Evolutionary conservation across 35 echinoderm and acorn worm genomes (phyloP), one percentile per base, ranked within the genome.

Genomic region (Strongylocentrotus purpuratus): DNA sequence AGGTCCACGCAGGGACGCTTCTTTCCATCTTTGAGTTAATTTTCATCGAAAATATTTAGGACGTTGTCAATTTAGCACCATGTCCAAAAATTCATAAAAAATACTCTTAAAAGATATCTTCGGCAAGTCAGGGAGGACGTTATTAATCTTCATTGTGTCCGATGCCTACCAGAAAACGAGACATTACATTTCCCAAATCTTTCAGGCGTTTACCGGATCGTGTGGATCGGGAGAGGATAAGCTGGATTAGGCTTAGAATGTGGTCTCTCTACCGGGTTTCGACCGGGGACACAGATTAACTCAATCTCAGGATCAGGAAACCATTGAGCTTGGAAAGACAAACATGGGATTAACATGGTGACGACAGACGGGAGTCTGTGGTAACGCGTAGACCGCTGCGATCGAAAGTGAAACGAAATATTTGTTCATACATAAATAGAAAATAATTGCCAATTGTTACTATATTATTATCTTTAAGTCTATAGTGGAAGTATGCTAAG

Each of bases 281-380:
- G 87, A 45, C 87, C 3, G 87, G 87, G 33, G 33, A 46, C 65
- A 45, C 20, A 28, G 87, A 89, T 89, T 89, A 89, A 45, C 20
- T 78, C 8, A 78, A 78, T 33, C 87, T 89, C 31, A 22, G 87
- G 87, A 89, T 33, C 87, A 46, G 87, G 87, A 89, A 89, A 89
- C 25, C 87, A 33, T 46, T 33, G 87, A 33, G 87, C 33, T 89
- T 33, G 15, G 87, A 33, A 89, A 89, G 33, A 89, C 87, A 89
- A 89, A 89, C 87, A 89, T 0, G 13, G 12, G 87, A 89, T 89
- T 89, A 89, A 46, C 7, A 89, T 1, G 9, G 87, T 89, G 87
- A 89, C 45, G 87, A 89, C 33, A 22, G 87, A 89, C 33, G 87
- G 15, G 32, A 28, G 65, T 5, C 22, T 78, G 65, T 22, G 65